phyloP scores from a whole-genome alignment of 2,113 vertebrate species.

The Neoarius graeffei region DNA sequence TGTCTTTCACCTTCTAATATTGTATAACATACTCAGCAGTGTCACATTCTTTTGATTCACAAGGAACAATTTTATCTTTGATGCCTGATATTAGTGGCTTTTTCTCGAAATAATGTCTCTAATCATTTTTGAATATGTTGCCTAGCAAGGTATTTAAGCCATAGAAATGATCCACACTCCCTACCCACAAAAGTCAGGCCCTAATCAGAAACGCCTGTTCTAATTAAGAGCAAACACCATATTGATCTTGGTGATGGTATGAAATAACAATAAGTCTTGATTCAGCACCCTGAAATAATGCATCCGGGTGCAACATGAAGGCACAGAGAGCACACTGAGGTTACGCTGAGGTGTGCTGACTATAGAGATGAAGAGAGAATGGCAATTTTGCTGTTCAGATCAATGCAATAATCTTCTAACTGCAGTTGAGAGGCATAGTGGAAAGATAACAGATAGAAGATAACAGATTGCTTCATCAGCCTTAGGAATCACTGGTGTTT shows the following conservation, averaged over 20 bases:
- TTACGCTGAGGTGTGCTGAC: background rate
- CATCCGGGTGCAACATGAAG: constrained; percentile 23
- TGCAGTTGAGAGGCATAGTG: background rate
- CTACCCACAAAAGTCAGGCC: background rate
- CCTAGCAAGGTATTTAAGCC: constrained; percentile 5
- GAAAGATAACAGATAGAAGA: background rate
- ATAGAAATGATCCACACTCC: background rate
- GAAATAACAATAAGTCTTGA: constrained; percentile 34
- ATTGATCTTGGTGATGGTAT: constrained; percentile 8
- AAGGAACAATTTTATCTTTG: background rate
- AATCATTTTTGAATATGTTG: background rate
- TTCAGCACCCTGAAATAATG: constrained; percentile 14
- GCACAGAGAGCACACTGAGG: background rate
- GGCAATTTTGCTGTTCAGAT: constrained; percentile 7
- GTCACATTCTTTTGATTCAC: background rate
- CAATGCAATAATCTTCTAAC: constrained; percentile 31
- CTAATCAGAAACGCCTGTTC: background rate
- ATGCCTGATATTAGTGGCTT: background rate
- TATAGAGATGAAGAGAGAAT: background rate
- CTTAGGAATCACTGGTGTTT: constrained; percentile 10
- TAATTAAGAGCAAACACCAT: constrained; percentile 21
- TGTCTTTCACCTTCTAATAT: constrained; percentile 9
- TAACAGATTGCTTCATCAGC: constrained; percentile 12
- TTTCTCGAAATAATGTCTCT: background rate
- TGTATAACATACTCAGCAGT: background rate